Conservation (phyloP, 2,797 vertebrate species). For the Furcifer pardalis region DNA sequence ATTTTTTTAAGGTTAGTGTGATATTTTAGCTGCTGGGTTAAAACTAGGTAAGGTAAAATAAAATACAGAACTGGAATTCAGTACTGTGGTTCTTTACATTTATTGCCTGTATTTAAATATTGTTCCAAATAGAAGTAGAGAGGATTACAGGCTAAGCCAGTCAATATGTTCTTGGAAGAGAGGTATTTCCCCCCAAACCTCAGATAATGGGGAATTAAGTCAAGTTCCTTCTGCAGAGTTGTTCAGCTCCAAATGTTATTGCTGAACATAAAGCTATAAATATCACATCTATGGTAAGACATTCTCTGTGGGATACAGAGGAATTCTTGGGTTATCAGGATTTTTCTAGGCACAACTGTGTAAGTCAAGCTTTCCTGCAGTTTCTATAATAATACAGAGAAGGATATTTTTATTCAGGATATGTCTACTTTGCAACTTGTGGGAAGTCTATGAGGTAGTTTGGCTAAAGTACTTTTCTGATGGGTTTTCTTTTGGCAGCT, state of each 20-base stretch:
- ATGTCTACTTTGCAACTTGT: not conserved
- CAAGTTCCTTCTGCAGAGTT: not conserved
- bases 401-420: not conserved
- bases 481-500: not conserved
- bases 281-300: not conserved
- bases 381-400: not conserved
- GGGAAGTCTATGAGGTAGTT: not conserved
- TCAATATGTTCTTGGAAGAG: not conserved
- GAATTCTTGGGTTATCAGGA: not conserved
- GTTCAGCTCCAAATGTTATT: too few species aligned
- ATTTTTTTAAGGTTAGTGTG: not conserved
- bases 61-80: constrained; percentile 1
- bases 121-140: constrained; percentile 5
- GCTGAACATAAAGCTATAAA: too few species aligned
- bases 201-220: not conserved
- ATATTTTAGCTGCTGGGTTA: not conserved
- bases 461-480: not conserved
- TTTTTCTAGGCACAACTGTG: not conserved
- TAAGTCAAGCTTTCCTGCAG: not conserved
- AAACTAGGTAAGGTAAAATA: not conserved
- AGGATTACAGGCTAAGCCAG: not conserved
- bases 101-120: constrained; percentile 13
- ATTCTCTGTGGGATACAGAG: not conserved
- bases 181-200: not conserved
- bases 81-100: not conserved